A percentile compares a stretch with the other conserved stretches of the same genome.
Conservation (phyloP, 2,797 vertebrate species). For the Vireo griseus region DNA sequence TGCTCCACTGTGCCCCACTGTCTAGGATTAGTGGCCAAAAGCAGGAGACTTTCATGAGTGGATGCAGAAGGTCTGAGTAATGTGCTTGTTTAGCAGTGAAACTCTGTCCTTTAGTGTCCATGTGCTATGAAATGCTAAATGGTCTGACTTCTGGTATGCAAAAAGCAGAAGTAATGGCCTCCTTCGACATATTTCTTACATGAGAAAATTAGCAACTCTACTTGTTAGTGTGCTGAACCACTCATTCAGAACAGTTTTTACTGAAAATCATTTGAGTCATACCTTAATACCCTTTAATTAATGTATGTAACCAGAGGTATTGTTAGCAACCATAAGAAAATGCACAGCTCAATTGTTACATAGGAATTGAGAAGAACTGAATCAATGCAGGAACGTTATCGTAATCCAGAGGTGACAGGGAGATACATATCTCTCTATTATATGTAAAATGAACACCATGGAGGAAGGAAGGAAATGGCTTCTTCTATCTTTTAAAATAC, state of each 20-base stretch:
- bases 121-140: fast-evolving
- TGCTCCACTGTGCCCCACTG: neutral
- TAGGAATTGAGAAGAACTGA: neutral
- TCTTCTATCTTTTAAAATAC: neutral
- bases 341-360: neutral
- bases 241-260: neutral
- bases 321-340: neutral
- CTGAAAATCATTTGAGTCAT: neutral
- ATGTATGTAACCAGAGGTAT: neutral
- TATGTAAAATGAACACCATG: neutral
- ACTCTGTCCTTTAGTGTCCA: neutral
- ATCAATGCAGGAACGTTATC: neutral
- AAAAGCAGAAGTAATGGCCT: neutral
- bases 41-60: neutral
- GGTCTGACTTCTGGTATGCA: neutral
- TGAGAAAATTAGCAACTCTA: neutral
- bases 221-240: neutral
- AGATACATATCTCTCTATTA: neutral
- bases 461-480: neutral
- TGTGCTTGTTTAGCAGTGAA: neutral
- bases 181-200: fast-evolving
- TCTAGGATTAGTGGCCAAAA: neutral
- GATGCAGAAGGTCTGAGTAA: neutral
- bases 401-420: neutral
- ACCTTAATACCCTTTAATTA: neutral